Conservation (phyloP, 2,888 invertebrate genomes). For the Nasonia oneida region DNA sequence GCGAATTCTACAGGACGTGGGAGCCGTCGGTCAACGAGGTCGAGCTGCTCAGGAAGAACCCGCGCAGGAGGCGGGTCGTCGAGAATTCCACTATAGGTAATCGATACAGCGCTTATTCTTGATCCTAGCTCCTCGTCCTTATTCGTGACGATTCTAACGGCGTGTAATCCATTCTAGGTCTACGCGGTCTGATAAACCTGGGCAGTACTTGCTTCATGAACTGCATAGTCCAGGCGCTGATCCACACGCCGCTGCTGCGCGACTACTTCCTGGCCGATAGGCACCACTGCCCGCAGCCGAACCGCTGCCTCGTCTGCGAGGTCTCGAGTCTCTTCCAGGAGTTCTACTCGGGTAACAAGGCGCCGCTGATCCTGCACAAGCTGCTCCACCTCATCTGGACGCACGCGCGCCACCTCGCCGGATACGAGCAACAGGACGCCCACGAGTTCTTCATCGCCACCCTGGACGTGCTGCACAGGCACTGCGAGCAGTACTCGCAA, state of each 20-base stretch:
- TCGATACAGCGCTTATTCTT: neutral
- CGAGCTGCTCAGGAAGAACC: conserved; percentile 87
- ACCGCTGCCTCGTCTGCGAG: conserved; percentile 96
- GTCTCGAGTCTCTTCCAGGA: conserved; percentile 97
- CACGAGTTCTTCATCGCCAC: conserved; percentile 99
- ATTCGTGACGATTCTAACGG: neutral
- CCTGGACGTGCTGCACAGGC: conserved; percentile 94
- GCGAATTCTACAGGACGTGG: conserved; percentile 83
- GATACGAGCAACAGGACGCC: conserved; percentile 98
- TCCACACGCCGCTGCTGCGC: conserved; percentile 95
- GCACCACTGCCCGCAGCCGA: conserved; percentile 90
- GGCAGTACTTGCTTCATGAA: conserved; percentile 99
- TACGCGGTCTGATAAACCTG: conserved; percentile 96
- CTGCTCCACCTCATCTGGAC: conserved; percentile 97
- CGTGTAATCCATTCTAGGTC: conserved; percentile 80
- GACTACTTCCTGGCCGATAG: conserved; percentile 97
- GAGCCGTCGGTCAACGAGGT: conserved; percentile 89
- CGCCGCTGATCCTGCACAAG: conserved; percentile 93
- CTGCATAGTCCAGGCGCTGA: conserved; percentile 95
- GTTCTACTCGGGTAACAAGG: conserved; percentile 95
- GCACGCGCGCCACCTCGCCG: conserved; percentile 96
- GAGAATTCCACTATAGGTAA: conserved; percentile 90
- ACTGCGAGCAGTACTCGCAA: conserved; percentile 80
- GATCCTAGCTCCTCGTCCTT: neutral
- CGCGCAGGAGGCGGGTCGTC: conserved; percentile 89